Percentiles rank a stretch among this genome's conserved stretches.
These are phyloP conservation scores for Dysmachus trigonus DNA, from an alignment of 2,888 invertebrate genomes.

Conservation along the genomic window DNA sequence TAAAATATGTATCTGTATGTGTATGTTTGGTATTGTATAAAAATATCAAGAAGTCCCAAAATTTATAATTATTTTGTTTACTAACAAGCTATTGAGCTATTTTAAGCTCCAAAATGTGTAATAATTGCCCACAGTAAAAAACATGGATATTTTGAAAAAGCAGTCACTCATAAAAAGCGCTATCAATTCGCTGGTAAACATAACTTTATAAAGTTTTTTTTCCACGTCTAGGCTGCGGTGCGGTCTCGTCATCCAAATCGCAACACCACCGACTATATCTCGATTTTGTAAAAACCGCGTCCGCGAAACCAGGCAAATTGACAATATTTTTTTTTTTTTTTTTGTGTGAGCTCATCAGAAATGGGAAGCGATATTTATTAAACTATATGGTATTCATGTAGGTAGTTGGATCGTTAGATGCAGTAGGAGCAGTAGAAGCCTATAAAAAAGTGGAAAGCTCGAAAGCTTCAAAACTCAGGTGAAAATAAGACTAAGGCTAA, in stretches of 20 bases:
- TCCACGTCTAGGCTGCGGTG: not conserved
- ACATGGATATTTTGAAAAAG: not conserved
- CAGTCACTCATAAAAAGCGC: too few species aligned
- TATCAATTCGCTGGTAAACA: not conserved
- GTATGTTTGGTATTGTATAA: too few species aligned
- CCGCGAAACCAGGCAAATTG: too few species aligned
- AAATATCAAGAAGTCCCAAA: too few species aligned
- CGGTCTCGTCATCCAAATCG: not conserved
- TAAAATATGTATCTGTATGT: too few species aligned
- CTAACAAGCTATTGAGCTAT: too few species aligned
- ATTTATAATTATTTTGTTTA: too few species aligned
- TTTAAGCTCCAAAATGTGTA: not conserved
- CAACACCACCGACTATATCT: not conserved
- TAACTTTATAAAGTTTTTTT: not conserved
- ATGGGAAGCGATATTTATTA: not conserved
- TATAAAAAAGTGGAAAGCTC: not conserved
- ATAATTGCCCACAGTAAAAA: too few species aligned
- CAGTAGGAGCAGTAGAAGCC: not conserved
- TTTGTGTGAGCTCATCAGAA: not conserved
- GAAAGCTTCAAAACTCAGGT: not conserved
- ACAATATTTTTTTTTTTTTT: not conserved
- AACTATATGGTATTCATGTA: too few species aligned
- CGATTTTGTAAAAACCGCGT: not conserved
- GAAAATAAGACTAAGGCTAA: not conserved
- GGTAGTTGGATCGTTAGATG: not conserved